Base-by-base conservation (phyloP, 2,888 invertebrate genomes). In the Phortica okadai region DNA sequence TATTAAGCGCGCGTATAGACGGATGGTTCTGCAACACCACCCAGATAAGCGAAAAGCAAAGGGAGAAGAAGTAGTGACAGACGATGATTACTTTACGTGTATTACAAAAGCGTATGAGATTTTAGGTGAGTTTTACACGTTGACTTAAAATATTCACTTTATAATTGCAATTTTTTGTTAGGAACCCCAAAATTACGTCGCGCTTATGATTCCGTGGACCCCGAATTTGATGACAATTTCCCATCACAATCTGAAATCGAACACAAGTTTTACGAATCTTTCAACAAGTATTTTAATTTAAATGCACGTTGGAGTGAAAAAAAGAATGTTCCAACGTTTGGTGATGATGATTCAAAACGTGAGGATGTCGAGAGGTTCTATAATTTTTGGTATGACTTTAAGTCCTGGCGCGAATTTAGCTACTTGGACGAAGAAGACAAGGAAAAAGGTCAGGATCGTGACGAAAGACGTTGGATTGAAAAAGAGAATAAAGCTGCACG, bases 341-440 rank as follows among this genome's bases (percentile, higher is more conserved):
- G 95, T 14, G 94, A 95, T 88, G 93, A 94, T n/a, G 93, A 95
- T 77, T 95, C 96, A 74, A 92, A 95, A 1, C 93, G 97, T 74
- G 95, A 95, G 81, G 95, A 96, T 87, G 99, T 99, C 0, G 98
- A 99, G 89, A 92, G 93, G 69, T 99, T 99, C 92, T 99, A 99
- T 91, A 95, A 96, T 16, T 99, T 99, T 91, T 99, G 99, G 99
- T 99, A 97, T 91, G 96, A 97, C 87, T 99, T 99, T 92, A 98
- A 98, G 83, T 99, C 99, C 0, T 99, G 99, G 99, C 94, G 99
- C 79, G 99, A 99, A 91, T 99, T 96, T 92, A 99, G 99, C 1
- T 99, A 99, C 91, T 92, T 98, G 83, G 99, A 99, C 90, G 99
- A 99, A 92, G 99, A 99, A 90, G 99, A 99, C 89, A 99, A 99